phyloP scores from a whole-genome alignment of 2,797 vertebrate genomes.

The Myripristis jacobus region DNA sequence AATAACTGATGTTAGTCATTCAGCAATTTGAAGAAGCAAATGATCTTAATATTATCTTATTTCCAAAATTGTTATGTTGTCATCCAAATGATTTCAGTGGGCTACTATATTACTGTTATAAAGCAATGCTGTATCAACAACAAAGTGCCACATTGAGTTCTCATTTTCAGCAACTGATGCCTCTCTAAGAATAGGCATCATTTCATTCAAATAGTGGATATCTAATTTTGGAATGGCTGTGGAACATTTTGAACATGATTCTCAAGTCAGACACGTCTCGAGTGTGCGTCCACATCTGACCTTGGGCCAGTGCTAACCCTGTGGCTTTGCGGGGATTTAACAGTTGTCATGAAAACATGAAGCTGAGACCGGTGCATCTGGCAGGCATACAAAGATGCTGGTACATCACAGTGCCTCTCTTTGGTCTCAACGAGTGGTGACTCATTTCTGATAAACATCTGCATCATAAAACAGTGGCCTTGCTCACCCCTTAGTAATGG shows the following conservation, averaged over 20 bases:
- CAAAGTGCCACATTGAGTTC: too few relatives aligned
- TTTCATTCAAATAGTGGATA: slow-evolving; percentile 47
- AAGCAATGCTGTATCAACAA: too few relatives aligned
- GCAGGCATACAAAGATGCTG: slow-evolving; percentile 76
- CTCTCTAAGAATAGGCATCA: slow-evolving; percentile 22
- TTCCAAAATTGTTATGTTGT: too few relatives aligned
- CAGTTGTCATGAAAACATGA: slow-evolving; percentile 79
- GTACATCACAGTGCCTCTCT: slow-evolving; percentile 74
- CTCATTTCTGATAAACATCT: slow-evolving; percentile 87
- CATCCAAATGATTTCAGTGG: too few relatives aligned
- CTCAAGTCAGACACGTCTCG: slow-evolving; percentile 39
- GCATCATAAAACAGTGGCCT: slow-evolving; percentile 82
- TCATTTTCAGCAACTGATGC: not conserved
- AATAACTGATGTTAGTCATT: too few relatives aligned
- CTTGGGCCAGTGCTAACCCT: slow-evolving; percentile 71
- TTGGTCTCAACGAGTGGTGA: slow-evolving; percentile 69
- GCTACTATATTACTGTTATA: too few relatives aligned
- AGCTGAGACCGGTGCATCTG: slow-evolving; percentile 79
- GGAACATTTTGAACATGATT: slow-evolving; percentile 65
- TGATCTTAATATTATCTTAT: too few relatives aligned
- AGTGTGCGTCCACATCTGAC: slow-evolving; percentile 69
- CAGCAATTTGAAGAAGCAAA: too few relatives aligned
- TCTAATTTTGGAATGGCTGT: slow-evolving; percentile 56
- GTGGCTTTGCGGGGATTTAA: slow-evolving; percentile 73
- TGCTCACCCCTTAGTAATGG: slow-evolving; percentile 71